These are phyloP conservation scores for Progne subis DNA, from an alignment of 2,113 vertebrate species.

Conservation along the genomic window DNA sequence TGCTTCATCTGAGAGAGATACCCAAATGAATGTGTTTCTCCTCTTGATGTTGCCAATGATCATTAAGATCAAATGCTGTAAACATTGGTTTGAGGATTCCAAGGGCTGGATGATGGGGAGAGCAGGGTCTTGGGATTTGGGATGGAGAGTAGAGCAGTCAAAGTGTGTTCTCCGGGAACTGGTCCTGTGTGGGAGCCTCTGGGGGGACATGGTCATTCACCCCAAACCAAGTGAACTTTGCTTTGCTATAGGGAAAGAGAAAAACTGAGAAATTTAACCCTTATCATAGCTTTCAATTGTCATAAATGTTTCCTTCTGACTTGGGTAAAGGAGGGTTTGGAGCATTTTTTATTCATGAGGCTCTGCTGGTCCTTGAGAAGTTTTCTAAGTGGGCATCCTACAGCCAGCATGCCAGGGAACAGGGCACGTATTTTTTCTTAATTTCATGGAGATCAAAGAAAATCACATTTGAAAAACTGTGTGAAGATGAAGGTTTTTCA, in stretches of 20 bases:
- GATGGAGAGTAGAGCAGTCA: not conserved
- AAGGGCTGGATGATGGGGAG: not conserved
- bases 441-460: not conserved
- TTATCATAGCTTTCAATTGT: not conserved
- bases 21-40: not conserved
- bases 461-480: not conserved
- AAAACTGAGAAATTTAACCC: not conserved
- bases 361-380: not conserved
- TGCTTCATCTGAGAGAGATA: not conserved
- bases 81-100: not conserved
- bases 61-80: not conserved
- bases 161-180: rapidly evolving
- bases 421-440: not conserved
- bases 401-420: not conserved
- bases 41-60: not conserved
- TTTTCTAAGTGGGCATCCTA: not conserved
- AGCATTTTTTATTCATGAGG: not conserved
- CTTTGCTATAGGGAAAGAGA: not conserved
- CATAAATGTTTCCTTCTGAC: not conserved
- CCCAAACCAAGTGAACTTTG: not conserved
- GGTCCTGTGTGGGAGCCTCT: rapidly evolving
- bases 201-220: not conserved
- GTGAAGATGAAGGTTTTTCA: constrained; percentile 4
- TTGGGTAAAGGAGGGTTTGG: not conserved
- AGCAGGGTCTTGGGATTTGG: not conserved